Base-by-base conservation (phyloP, 2,888 invertebrate genomes). In the Ornithoptera alexandrae region DNA sequence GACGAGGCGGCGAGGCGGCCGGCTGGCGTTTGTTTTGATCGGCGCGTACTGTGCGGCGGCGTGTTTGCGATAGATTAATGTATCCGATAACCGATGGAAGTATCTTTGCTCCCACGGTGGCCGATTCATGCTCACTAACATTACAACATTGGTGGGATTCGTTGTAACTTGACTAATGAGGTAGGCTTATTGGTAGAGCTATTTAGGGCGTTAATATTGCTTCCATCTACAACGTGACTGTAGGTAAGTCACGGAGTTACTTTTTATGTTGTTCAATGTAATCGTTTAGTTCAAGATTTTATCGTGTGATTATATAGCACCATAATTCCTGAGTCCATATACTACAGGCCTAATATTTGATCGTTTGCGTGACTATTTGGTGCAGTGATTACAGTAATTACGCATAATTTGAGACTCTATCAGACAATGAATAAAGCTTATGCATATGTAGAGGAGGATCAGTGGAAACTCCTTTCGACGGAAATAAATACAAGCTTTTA, bases 1-100 rank as follows among this genome's bases (percentile, higher is more conserved):
- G 79, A 76, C 73, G 56, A 46, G 59, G 71, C 79, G 72, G 74
- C 74, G 36, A n/a, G 72, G 75, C 83, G 78, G 80, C 86, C 87
- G 86, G 87, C 83, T 75, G 75, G 72, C 82, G 85, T 89, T 91
- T 92, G 90, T 91, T 91, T 88, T 90, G 89, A 82, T 89, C 77
- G 69, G 71, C 73, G 58, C 71, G 72, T 81, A 78, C 70, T 15
- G 77, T 74, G 72, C 75, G 77, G 75, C 76, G 75, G 74, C 74
- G 73, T 62, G 72, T 56, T n/a, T n/a, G 18, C 18, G 18, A 18
- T 59, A 1, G 15, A 17, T 18, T 17, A n/a, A 61, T 39, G 8
- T n/a, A 2, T n/a, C 12, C 30, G 39, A 18, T n/a, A 2, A 39
- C n/a, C 30, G 39, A 18, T n/a, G 4, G 53, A 53, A 18, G 18